These are phyloP conservation scores for Acanthosoma haemorrhoidale DNA, from an alignment of 2,888 invertebrate species.

Conservation along the genomic window DNA sequence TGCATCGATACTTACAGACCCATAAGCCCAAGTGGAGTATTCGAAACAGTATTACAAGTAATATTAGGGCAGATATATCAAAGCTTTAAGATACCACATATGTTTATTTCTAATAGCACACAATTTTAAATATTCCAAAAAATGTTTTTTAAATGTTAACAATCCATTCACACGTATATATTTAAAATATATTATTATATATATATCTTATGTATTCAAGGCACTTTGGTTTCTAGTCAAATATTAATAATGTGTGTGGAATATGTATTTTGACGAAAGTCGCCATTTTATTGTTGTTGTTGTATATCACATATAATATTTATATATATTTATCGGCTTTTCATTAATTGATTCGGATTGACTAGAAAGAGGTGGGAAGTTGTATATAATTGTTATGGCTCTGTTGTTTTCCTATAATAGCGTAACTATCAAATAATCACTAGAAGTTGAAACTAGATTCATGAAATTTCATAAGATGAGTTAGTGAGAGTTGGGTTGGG, in stretches of 20 bases:
- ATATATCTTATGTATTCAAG: neutral
- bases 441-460: constrained; percentile 25
- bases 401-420: neutral
- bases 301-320: no score
- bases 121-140: neutral
- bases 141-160: neutral
- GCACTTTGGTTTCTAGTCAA: neutral
- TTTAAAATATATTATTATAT: neutral
- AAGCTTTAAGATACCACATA: neutral
- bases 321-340: no score
- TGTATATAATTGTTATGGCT: neutral
- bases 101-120: neutral
- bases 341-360: neutral
- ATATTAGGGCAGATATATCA: no score
- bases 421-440: neutral
- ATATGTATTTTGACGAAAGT: constrained; percentile 17
- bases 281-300: constrained; percentile 17
- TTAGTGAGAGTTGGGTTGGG: constrained; percentile 31
- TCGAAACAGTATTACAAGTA: neutral
- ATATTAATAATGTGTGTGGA: neutral
- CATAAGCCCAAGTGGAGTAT: no score
- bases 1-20: no score
- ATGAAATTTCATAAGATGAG: constrained; percentile 40
- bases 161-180: constrained; percentile 12
- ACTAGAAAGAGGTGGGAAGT: neutral